Conservation (phyloP, 2,888 invertebrate species). For the Diadegma fenestrale region DNA sequence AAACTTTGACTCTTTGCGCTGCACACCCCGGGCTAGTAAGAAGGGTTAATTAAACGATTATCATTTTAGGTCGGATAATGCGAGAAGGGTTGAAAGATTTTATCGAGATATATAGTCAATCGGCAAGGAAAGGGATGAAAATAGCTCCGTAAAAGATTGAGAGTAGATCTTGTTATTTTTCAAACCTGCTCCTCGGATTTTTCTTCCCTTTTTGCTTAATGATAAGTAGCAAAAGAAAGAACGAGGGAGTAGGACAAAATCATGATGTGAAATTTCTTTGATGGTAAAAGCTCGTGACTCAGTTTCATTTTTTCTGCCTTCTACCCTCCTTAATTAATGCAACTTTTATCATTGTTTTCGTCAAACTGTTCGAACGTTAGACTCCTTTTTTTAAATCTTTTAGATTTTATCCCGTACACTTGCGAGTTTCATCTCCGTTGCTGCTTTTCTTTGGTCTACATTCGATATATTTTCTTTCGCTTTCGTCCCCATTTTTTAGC, state of each 20-base stretch:
- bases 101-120: constrained; percentile 65
- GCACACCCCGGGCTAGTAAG: constrained; percentile 51
- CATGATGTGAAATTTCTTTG: constrained; percentile 37
- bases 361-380: constrained; percentile 74
- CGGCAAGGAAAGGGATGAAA: constrained; percentile 24
- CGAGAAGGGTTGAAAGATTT: constrained; percentile 70
- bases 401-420: constrained; percentile 56
- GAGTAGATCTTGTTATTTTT: constrained; percentile 13
- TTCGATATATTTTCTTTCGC: constrained; percentile 15
- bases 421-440: constrained; percentile 11
- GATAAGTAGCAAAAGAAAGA: constrained; percentile 11
- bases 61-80: constrained; percentile 70
- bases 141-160: constrained; percentile 6
- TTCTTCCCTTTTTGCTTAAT: not conserved
- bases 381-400: constrained; percentile 45
- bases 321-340: constrained; percentile 81
- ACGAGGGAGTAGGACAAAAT: constrained; percentile 32
- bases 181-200: not conserved
- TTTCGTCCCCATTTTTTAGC: constrained; percentile 63
- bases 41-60: constrained; percentile 75
- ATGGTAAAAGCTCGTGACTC: constrained; percentile 69
- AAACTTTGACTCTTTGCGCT: constrained; percentile 49
- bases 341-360: constrained; percentile 82
- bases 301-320: constrained; percentile 69
- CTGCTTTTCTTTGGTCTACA: constrained; percentile 39